Percentiles rank a stretch among this genome's conserved stretches.
phyloP scores from a whole-genome alignment of 1,140 invertebrate genomes.

The Limonius californicus region DNA sequence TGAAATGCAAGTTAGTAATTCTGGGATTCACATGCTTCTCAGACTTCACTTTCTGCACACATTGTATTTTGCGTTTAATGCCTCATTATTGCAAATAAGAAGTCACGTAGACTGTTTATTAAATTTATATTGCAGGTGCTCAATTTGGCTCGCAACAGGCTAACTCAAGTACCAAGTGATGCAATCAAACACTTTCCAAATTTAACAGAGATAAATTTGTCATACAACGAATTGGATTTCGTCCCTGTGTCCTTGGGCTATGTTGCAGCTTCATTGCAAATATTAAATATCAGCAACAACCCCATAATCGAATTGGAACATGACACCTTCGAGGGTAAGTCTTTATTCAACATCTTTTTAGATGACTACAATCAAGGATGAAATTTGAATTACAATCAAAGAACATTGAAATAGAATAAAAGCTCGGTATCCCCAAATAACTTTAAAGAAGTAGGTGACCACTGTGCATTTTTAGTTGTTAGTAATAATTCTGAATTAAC shows the following conservation, averaged over 20 bases:
- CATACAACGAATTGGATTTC: constrained; percentile 54
- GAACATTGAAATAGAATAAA: too few relatives aligned
- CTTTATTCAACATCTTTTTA: neutral
- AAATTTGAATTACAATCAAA: too few relatives aligned
- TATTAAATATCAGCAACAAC: constrained; percentile 56
- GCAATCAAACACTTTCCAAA: constrained; percentile 48
- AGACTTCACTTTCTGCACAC: too few relatives aligned
- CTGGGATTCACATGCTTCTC: too few relatives aligned
- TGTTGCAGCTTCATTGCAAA: constrained; percentile 50
- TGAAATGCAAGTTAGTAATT: constrained; percentile 52
- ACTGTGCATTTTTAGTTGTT: too few relatives aligned
- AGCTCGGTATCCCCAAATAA: too few relatives aligned
- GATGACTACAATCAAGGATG: too few relatives aligned
- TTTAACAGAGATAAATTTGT: constrained; percentile 53
- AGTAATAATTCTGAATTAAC: too few relatives aligned
- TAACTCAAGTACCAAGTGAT: constrained; percentile 48
- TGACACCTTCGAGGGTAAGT: constrained; percentile 53
- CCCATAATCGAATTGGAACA: constrained; percentile 52
- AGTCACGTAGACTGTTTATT: too few relatives aligned
- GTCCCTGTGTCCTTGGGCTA: constrained; percentile 53
- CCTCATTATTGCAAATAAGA: too few relatives aligned
- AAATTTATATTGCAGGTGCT: constrained; percentile 47
- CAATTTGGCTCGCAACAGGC: constrained; percentile 56
- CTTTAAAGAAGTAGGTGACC: too few relatives aligned
- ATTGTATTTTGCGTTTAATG: too few relatives aligned